phyloP scores from a whole-genome alignment of 2,888 invertebrate genomes.

The Drosophila monieri region DNA sequence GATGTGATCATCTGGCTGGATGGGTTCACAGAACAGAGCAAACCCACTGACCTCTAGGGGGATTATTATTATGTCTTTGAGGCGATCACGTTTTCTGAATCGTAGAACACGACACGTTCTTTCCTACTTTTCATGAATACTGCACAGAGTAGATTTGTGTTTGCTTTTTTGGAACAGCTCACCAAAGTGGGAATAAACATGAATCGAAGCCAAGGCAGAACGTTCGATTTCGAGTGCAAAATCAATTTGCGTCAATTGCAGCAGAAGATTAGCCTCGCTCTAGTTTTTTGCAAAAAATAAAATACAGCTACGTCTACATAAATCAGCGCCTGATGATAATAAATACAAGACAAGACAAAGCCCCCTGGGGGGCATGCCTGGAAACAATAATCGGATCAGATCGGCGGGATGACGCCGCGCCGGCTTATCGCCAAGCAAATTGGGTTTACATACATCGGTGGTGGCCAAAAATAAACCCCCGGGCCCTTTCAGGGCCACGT shows the following conservation, averaged over 20 bases:
- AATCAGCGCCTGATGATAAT: slow-evolving; percentile 64
- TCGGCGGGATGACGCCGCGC: slow-evolving; percentile 1
- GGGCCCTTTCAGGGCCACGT: slow-evolving; percentile 28
- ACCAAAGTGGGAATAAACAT: slow-evolving; percentile 27
- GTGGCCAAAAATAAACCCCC: slow-evolving; percentile 27
- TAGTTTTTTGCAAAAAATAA: slow-evolving; percentile 52
- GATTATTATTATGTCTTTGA: slow-evolving; percentile 18
- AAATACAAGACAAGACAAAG: slow-evolving; percentile 37
- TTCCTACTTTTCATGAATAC: neutral
- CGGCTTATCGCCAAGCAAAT: slow-evolving; percentile 34
- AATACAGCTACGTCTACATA: slow-evolving; percentile 42
- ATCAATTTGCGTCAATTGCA: slow-evolving; percentile 73
- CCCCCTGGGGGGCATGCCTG: slow-evolving; percentile 36
- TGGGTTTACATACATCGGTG: slow-evolving; percentile 30
- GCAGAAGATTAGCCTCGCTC: slow-evolving; percentile 73
- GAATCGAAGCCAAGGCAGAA: slow-evolving; percentile 48
- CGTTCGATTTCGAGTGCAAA: slow-evolving; percentile 54
- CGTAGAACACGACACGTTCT: slow-evolving; percentile 24
- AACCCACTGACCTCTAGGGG: slow-evolving; percentile 20
- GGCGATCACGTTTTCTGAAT: slow-evolving; percentile 27
- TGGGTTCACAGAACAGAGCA: neutral
- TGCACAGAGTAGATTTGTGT: too few species aligned
- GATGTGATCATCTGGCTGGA: slow-evolving; percentile 5
- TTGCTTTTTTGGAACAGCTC: slow-evolving; percentile 27
- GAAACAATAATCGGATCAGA: slow-evolving; percentile 24